These are phyloP conservation scores for Gymnocephalus cernua DNA, from an alignment of 2,113 vertebrate genomes.

Conservation along the genomic window DNA sequence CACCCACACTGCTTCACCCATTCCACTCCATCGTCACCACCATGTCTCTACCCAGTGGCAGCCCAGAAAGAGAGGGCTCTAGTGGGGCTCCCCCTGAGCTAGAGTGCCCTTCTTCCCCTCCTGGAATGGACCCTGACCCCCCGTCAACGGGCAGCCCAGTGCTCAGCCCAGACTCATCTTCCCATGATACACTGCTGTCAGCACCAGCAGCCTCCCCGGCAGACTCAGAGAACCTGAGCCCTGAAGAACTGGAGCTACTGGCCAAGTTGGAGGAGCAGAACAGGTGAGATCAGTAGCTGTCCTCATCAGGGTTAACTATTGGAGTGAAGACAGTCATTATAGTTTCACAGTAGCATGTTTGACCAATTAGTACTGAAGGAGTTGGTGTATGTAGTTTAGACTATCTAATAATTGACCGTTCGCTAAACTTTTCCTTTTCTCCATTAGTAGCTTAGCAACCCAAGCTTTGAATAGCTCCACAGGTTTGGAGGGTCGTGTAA, in stretches of 20 bases:
- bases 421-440: not conserved
- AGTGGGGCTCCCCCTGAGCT: constrained; percentile 64
- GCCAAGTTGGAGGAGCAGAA: constrained; percentile 98
- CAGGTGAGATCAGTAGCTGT: constrained; percentile 80
- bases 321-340: not conserved
- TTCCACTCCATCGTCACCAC: constrained; percentile 13
- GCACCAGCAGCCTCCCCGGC: constrained; percentile 89
- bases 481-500: not conserved
- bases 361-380: not conserved
- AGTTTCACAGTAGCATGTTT: not conserved
- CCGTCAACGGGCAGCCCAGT: constrained; percentile 89
- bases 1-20: constrained; percentile 24
- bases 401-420: not conserved
- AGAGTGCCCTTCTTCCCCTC: constrained; percentile 81
- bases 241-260: constrained; percentile 94
- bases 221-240: constrained; percentile 95
- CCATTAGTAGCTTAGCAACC: not conserved
- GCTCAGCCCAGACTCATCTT: constrained; percentile 93
- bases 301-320: not conserved
- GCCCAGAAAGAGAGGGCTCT: constrained; percentile 81
- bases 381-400: not conserved
- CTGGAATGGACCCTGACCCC: constrained; percentile 79
- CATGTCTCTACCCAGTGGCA: constrained; percentile 83
- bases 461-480: not conserved
- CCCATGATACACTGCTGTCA: constrained; percentile 87